Percentiles rank a stretch among this genome's conserved stretches.
phyloP scores from a whole-genome alignment of 2,888 invertebrate genomes.

The Digitonthophagus gazella region DNA sequence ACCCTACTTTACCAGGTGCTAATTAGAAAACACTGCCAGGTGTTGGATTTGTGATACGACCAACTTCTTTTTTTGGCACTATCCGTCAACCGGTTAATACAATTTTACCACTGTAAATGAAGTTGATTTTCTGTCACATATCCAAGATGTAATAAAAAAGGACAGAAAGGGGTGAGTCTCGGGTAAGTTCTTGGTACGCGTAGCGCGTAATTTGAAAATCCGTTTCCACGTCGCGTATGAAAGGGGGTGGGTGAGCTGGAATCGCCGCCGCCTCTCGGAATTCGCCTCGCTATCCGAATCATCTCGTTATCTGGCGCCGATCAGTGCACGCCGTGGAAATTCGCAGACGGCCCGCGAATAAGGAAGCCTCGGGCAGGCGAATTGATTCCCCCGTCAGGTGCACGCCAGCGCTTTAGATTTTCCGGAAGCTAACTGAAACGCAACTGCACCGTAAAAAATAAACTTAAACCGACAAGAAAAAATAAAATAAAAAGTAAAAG shows the following conservation, averaged over 20 bases:
- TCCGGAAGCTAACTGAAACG: neutral
- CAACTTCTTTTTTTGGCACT: neutral
- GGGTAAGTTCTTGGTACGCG: too few species aligned
- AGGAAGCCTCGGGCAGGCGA: conserved; percentile 12
- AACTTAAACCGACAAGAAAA: too few species aligned
- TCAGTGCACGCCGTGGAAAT: conserved; percentile 1
- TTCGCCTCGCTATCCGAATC: neutral
- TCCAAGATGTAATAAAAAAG: too few species aligned
- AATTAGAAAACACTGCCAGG: conserved; percentile 15
- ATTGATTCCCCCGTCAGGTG: conserved; percentile 22
- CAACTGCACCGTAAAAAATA: too few species aligned
- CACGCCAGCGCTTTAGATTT: conserved; percentile 5
- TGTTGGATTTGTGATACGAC: neutral
- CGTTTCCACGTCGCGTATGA: neutral
- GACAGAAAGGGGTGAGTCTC: too few species aligned
- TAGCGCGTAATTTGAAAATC: neutral
- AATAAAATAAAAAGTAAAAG: too few species aligned
- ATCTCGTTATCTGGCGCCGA: neutral
- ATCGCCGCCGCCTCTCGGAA: neutral
- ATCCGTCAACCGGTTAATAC: too few species aligned
- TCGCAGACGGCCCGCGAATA: neutral
- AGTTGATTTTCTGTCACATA: too few species aligned
- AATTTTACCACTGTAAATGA: too few species aligned
- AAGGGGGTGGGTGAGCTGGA: too few species aligned
- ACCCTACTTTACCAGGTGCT: conserved; percentile 1